phyloP scores from a whole-genome alignment of 2,888 invertebrate species.

The Tipula unca region DNA sequence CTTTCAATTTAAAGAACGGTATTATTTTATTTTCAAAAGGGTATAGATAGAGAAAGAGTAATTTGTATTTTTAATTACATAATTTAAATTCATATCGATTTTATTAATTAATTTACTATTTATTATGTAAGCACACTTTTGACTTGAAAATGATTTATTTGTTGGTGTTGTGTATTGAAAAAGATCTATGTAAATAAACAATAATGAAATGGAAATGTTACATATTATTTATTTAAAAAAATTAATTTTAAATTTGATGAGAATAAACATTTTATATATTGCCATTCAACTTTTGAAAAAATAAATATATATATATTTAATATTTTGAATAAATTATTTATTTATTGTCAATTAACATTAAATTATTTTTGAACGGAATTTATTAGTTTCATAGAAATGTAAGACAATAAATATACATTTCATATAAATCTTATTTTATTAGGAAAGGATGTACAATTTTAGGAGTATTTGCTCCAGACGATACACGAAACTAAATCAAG shows the following conservation, averaged over 20 bases:
- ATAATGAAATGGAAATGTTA: neutral
- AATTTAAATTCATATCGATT: neutral
- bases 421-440: neutral
- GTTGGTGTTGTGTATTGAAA: neutral
- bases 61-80: neutral
- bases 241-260: neutral
- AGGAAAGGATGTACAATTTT: neutral
- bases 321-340: neutral
- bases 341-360: constrained; percentile 19
- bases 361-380: neutral
- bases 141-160: neutral
- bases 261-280: neutral
- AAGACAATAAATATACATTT: neutral
- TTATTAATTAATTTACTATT: neutral
- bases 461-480: neutral
- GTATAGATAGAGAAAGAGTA: neutral
- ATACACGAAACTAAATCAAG: neutral
- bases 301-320: neutral
- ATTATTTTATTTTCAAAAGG: too few relatives aligned
- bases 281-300: neutral
- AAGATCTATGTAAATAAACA: neutral
- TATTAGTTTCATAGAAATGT: neutral
- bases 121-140: neutral
- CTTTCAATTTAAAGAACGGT: too few relatives aligned
- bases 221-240: neutral